Evolutionary conservation across 2,888 invertebrate species (phyloP).

Genomic region (Drosophila gaucha): DNA sequence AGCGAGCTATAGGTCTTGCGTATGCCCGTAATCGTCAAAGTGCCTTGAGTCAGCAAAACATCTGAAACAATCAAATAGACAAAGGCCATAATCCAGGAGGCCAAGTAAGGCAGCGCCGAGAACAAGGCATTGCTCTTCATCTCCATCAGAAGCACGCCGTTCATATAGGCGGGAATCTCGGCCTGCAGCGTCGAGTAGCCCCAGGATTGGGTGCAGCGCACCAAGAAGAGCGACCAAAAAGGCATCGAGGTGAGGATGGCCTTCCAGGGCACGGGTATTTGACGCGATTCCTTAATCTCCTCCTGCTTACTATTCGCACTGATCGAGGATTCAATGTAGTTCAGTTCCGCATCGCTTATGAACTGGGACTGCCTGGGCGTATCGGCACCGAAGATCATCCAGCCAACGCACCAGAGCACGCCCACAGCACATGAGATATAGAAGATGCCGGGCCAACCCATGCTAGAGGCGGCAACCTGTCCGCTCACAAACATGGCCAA

Average conservation of each 20-base stretch:
- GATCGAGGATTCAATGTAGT: conserved; percentile 86
- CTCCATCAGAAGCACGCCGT: conserved; percentile 87
- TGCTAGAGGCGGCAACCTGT: conserved; percentile 86
- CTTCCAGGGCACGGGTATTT: conserved; percentile 87
- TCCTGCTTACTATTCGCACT: conserved; percentile 44
- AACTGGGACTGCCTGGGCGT: conserved; percentile 86
- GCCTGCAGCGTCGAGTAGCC: conserved; percentile 90
- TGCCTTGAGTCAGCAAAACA: conserved; percentile 83
- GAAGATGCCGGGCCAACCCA: conserved; percentile 89
- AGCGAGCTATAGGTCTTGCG: conserved; percentile 78
- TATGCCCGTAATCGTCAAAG: conserved; percentile 81
- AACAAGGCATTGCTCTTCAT: conserved; percentile 86
- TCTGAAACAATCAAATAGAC: conserved; percentile 84
- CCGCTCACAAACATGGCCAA: conserved; percentile 88
- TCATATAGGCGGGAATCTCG: conserved; percentile 89
- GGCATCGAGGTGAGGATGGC: conserved; percentile 88
- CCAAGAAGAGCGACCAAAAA: conserved; percentile 86
- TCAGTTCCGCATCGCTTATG: conserved; percentile 86
- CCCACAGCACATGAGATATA: conserved; percentile 87
- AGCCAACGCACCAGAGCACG: conserved; percentile 86
- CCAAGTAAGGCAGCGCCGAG: conserved; percentile 86
- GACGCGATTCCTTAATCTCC: conserved; percentile 16
- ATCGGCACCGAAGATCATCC: conserved; percentile 87
- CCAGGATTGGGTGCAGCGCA: conserved; percentile 89
- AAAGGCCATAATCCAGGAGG: conserved; percentile 86